Conservation (phyloP, 2,888 invertebrate genomes). For the Tillus elongatus region DNA sequence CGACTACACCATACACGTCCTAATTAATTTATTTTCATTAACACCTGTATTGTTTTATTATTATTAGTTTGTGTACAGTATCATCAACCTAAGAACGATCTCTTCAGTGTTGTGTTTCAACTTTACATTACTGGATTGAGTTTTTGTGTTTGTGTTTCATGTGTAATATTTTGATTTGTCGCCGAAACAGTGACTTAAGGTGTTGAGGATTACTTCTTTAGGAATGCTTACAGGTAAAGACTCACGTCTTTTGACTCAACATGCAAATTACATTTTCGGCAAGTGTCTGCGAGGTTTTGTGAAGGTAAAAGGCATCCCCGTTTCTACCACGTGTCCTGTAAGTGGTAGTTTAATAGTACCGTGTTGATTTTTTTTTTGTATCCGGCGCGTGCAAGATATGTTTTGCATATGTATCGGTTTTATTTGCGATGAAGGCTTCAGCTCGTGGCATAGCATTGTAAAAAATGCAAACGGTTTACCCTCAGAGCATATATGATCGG, state of each 20-base stretch:
- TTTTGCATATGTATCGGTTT: too few species aligned
- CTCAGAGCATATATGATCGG: too few species aligned
- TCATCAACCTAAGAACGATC: slow-evolving; percentile 20
- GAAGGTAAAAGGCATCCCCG: too few species aligned
- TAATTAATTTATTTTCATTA: slow-evolving; percentile 31
- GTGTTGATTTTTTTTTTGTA: too few species aligned
- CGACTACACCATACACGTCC: slow-evolving; percentile 37
- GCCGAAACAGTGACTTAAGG: slow-evolving; percentile 32
- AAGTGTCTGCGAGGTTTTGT: too few species aligned
- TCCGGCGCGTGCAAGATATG: too few species aligned
- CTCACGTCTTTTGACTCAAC: slow-evolving; percentile 8
- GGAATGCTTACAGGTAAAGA: slow-evolving; percentile 37
- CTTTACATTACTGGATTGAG: too few species aligned
- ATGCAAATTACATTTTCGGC: background rate
- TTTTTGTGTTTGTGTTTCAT: slow-evolving; percentile 29
- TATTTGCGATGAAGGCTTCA: too few species aligned
- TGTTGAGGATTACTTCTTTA: slow-evolving; percentile 31
- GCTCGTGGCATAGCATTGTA: too few species aligned
- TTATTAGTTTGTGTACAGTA: slow-evolving; percentile 18
- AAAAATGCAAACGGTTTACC: too few species aligned
- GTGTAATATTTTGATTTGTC: slow-evolving; percentile 27
- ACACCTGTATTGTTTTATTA: slow-evolving; percentile 29
- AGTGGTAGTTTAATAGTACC: too few species aligned
- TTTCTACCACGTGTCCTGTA: too few species aligned
- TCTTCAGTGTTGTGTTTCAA: slow-evolving; percentile 30